Conservation (phyloP, 2,797 vertebrate species). For the Vireo griseus region DNA sequence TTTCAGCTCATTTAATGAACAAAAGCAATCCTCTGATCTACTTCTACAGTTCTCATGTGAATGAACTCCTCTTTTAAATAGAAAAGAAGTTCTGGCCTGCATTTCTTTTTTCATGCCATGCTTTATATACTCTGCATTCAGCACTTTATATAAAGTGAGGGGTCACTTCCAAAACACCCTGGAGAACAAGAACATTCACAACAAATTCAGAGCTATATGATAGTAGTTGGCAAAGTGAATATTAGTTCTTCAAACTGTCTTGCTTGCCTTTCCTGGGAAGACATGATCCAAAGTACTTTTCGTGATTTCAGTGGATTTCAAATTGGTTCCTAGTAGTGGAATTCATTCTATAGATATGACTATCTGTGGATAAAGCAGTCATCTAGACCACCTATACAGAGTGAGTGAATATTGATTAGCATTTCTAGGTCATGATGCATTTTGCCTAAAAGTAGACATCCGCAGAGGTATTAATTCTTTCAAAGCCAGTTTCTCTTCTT, state of each 20-base stretch:
- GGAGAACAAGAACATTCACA: background rate
- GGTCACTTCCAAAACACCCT: background rate
- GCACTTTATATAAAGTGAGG: background rate
- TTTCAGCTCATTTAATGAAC: background rate
- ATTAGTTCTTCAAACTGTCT: background rate
- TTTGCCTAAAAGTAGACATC: background rate
- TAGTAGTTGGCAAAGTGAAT: background rate
- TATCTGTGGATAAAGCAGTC: background rate
- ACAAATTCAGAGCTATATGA: background rate
- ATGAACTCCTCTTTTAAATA: background rate
- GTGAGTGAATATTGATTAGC: background rate
- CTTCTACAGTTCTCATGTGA: background rate
- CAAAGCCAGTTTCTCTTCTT: background rate
- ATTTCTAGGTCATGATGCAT: background rate
- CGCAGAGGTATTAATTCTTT: background rate
- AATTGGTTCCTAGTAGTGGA: background rate
- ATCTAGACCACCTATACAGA: background rate
- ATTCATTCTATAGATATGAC: background rate
- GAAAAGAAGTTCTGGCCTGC: background rate
- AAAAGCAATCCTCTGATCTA: background rate
- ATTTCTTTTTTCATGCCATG: background rate
- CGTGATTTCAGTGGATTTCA: background rate
- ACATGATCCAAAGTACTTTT: background rate
- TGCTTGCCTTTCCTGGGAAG: background rate
- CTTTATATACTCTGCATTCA: background rate